Conservation (phyloP, 2,888 invertebrate genomes). For the Rosalia funebris region DNA sequence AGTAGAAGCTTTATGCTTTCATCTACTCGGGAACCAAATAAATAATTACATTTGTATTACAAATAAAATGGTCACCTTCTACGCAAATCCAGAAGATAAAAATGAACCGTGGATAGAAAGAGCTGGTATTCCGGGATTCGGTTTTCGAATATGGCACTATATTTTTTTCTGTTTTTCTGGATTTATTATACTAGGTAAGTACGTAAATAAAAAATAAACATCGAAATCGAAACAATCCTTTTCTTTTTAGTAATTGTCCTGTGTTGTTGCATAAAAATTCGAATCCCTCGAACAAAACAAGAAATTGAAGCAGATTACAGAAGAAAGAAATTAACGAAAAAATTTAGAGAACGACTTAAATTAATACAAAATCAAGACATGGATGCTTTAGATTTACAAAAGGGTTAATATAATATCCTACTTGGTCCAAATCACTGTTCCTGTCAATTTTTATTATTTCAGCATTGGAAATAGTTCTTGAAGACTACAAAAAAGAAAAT, state of each 20-base stretch:
- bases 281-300: conserved; percentile 93
- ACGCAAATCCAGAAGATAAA: conserved; percentile 59
- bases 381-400: conserved; percentile 82
- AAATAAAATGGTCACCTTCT: conserved; percentile 56
- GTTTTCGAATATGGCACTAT: conserved; percentile 83
- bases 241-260: conserved; percentile 77
- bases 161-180: conserved; percentile 77
- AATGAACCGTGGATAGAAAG: conserved; percentile 77
- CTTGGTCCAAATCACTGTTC: too few species aligned
- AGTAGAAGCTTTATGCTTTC: not conserved
- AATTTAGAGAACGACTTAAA: conserved; percentile 83
- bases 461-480: conserved; percentile 77
- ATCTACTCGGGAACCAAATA: not conserved
- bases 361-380: conserved; percentile 87
- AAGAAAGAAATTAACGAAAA: conserved; percentile 82
- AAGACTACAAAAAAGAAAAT: conserved; percentile 69
- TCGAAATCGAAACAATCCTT: conserved; percentile 1
- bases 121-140: conserved; percentile 72
- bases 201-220: conserved; percentile 38
- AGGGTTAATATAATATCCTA: conserved; percentile 72
- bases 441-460: conserved; percentile 42
- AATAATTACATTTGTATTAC: not conserved
- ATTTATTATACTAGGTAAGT: conserved; percentile 72
- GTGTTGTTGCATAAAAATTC: conserved; percentile 90
- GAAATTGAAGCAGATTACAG: conserved; percentile 95